Evolutionary conservation across 1,140 invertebrate species (phyloP), one percentile per base, ranked within the genome.

Genomic region (Tetramorium parvispinum): DNA sequence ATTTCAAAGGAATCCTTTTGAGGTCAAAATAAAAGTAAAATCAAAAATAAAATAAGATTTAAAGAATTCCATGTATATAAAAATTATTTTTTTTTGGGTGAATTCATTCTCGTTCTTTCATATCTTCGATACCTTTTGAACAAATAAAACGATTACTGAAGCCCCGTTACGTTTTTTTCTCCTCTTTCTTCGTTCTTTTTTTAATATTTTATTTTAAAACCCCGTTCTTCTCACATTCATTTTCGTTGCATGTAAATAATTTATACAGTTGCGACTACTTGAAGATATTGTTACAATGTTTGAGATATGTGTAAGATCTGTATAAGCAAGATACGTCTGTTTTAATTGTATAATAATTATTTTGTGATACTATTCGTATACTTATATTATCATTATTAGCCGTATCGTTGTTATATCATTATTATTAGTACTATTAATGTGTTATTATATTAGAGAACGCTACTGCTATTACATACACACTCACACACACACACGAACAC

Each of bases 301-400:
- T 86, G 61, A 81, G 71, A 87, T 59, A 70, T 61, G 27, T 81
- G 43, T 75, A 83, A 91, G 63, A 91, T 77, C 82, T 86, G 79
- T 91, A 68, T 81, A 86, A 61, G 70, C 75, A 87, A 81, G 79
- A 87, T 73, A 61, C 86, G 53, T 87, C 21, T 86, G 89, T 89
- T 88, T 83, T 91, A 93, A 68, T 92, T 83, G 79, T 93, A 87
- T 92, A 92, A 93, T 79, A 77, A 91, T 92, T 93, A 92, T 90
- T 91, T 93, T 94, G 93, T 94, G 93, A 94, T 94, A 93, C 89
- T 93, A 93, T 91, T 88, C 59, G 24, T 93, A 81, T 73, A 91
- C 82, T 88, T 85, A 88, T 83, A 88, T 85, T 89, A 86, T 86
- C 59, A 89, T 87, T 87, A 87, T 89, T 92, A 91, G 43, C 68